Conservation (phyloP, 2,888 invertebrate species). For the Nowickia ferox region DNA sequence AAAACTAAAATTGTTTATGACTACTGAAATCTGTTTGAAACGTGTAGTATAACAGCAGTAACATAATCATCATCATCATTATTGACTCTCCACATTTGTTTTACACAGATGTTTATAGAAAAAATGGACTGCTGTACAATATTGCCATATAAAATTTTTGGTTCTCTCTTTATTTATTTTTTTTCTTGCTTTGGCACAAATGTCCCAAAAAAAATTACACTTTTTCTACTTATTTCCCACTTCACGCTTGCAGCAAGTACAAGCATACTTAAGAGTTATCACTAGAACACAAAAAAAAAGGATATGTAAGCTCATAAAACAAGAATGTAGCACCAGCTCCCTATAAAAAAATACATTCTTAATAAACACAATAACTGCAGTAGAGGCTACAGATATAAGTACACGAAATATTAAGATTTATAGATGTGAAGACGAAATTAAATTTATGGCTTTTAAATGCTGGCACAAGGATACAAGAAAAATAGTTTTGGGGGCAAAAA, state of each 20-base stretch:
- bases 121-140: slow-evolving; percentile 13
- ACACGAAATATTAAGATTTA: slow-evolving; percentile 68
- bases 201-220: neutral
- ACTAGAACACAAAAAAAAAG: slow-evolving; percentile 7
- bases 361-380: slow-evolving; percentile 69
- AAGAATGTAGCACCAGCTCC: slow-evolving; percentile 17
- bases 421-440: slow-evolving; percentile 43
- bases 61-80: neutral
- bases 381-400: slow-evolving; percentile 44
- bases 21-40: slow-evolving; percentile 64
- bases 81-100: neutral
- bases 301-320: slow-evolving; percentile 50
- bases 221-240: slow-evolving; percentile 7
- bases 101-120: neutral
- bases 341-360: slow-evolving; percentile 48
- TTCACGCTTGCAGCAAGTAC: slow-evolving; percentile 39
- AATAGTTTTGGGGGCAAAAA: slow-evolving; percentile 9
- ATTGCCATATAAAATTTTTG: slow-evolving; percentile 25
- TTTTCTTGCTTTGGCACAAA: slow-evolving; percentile 2
- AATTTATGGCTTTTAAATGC: slow-evolving; percentile 65
- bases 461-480: slow-evolving; percentile 18
- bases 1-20: slow-evolving; percentile 69
- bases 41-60: slow-evolving; percentile 37
- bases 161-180: neutral
- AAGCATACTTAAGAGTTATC: slow-evolving; percentile 32